Conservation (phyloP, 2,888 invertebrate genomes). For the Brachypalpus laphriformis region DNA sequence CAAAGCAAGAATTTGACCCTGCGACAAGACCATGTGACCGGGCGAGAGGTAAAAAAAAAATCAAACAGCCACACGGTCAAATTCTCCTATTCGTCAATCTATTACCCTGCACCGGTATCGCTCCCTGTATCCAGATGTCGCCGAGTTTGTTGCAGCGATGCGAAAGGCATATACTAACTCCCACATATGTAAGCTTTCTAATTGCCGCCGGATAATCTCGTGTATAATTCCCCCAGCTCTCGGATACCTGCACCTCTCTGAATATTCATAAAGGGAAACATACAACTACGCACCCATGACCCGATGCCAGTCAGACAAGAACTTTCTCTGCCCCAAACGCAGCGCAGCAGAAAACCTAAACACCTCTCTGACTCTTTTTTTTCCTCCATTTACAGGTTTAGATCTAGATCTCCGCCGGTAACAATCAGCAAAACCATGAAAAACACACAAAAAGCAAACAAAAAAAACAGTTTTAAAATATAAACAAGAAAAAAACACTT, state of each 20-base stretch:
- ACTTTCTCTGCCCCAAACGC: conserved; percentile 53
- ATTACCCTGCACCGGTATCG: too few species aligned
- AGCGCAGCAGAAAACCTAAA: conserved; percentile 1
- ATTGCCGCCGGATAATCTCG: background rate
- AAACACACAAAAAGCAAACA: conserved; percentile 2
- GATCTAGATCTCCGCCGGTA: conserved; percentile 31
- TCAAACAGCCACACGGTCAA: too few species aligned
- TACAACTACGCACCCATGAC: conserved; percentile 32
- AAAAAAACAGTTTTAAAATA: conserved; percentile 25
- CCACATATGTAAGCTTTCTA: conserved; percentile 23
- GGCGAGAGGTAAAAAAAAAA: too few species aligned
- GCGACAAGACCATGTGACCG: too few species aligned
- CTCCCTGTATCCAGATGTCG: too few species aligned
- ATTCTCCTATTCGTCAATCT: too few species aligned
- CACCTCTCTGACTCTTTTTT: background rate
- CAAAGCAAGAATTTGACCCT: too few species aligned
- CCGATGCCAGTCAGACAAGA: conserved; percentile 45
- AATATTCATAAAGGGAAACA: conserved; percentile 24
- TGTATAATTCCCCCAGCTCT: background rate
- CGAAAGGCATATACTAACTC: background rate
- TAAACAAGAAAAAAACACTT: conserved; percentile 15
- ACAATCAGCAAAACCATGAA: background rate
- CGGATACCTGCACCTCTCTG: background rate
- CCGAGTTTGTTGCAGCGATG: too few species aligned
- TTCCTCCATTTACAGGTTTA: background rate